Evolutionary conservation across 2,797 vertebrate genomes (phyloP).

Genomic region (Pseudochaenichthys georgianus): DNA sequence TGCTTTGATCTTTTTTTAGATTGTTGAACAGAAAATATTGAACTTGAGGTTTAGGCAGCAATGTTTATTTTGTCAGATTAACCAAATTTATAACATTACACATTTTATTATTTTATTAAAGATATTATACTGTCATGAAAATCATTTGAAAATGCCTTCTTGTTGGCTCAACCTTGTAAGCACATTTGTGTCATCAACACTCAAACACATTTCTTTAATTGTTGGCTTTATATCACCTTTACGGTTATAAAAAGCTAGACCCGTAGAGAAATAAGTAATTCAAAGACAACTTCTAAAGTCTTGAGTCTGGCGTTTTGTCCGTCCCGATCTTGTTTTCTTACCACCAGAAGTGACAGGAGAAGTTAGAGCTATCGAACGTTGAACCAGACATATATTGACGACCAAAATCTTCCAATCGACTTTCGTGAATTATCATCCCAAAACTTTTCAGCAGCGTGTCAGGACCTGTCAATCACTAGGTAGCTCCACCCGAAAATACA

Average conservation of each 20-base stretch:
- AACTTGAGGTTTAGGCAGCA: conserved; percentile 1
- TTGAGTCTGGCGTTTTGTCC: too few relatives aligned
- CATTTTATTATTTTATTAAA: neutral
- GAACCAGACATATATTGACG: too few relatives aligned
- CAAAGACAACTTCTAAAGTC: too few relatives aligned
- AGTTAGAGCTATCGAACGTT: too few relatives aligned
- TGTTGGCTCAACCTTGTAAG: neutral
- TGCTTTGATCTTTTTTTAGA: neutral
- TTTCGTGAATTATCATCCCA: too few relatives aligned
- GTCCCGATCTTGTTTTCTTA: too few relatives aligned
- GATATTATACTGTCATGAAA: neutral
- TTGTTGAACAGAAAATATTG: conserved; percentile 20
- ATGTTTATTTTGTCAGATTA: conserved; percentile 1
- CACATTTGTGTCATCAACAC: neutral
- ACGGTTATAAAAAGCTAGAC: neutral
- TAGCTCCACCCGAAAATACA: too few relatives aligned
- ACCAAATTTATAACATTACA: neutral
- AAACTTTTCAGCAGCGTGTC: too few relatives aligned
- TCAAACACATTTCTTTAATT: neutral
- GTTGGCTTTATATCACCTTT: neutral
- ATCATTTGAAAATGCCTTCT: neutral
- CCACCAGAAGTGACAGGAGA: too few relatives aligned
- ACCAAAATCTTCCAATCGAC: too few relatives aligned
- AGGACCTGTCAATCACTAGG: too few relatives aligned
- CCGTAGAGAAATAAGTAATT: too few relatives aligned